Evolutionary conservation across 2,888 invertebrate genomes (phyloP), one percentile per base, ranked within the genome.

Genomic region (Lithophane socia): DNA sequence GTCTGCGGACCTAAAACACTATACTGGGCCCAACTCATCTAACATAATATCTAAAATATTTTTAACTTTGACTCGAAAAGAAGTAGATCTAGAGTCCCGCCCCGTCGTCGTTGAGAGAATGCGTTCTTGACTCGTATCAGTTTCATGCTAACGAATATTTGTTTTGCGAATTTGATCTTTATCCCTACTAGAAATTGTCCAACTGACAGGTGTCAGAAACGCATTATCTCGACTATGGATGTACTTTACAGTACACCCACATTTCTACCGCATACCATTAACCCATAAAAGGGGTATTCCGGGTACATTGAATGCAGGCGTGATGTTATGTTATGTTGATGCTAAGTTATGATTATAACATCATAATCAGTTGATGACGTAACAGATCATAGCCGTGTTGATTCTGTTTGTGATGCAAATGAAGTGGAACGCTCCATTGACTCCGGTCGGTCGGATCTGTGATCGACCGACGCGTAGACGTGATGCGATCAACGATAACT

Each of bases 361-460:
- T 79, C 74, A 77, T 80, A 86, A 91, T 89, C 86, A 87, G 84
- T 85, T 86, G 76, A 73, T 92, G 89, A 92, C 87, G 90, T 90
- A 91, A 92, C 88, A 85, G 78, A 92, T 92, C 89, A 91, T 90
- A 90, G 90, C 85, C 83, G 86, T 83, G 89, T 87, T 90, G 82
- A 76, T 86, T 88, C 86, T 82, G 80, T 90, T 89, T 86, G 90
- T 90, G 85, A 93, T 93, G 92, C 86, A 92, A 94, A 93, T 93
- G 92, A 92, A 86, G 86, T 87, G 88, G 86, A 90, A 87, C 89
- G 87, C 84, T 82, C 75, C 82, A 82, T 88, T 79, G 65, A 65
- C 44, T 73, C 52, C 85, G 77, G 37, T 68, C 64, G 58, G 52
- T 10, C n/a, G 70, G 29, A 24, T n/a, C 65, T 77, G 71, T 84